Base-by-base conservation (phyloP, 2,113 vertebrate genomes). In the Anolis carolinensis region DNA sequence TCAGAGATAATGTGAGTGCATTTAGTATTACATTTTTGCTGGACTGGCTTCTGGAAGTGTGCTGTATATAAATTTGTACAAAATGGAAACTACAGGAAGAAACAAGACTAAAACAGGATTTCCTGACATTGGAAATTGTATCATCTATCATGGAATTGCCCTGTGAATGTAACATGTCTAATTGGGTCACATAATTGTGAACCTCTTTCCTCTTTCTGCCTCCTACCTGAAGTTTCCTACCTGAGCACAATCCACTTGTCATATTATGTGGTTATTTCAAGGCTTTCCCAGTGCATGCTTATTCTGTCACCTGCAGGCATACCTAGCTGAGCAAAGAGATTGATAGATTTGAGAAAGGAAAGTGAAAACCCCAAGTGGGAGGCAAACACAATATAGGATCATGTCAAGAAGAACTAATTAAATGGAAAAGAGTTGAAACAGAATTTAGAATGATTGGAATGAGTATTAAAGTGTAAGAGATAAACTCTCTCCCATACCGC, bases 321-420 rank as follows among this genome's bases (percentile, higher is more conserved):
- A 63, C 82, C 72, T 76, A 76, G 30, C 71, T 16, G 10, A 75
- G 82, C 36, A 84, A 75, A 84, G 27, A 75, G 44, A 75, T 75
- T 44, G 72, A 84, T 75, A 48, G 82, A 76, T 65, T 65, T 50
- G 39, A 67, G 82, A 76, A 48, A 65, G 10, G 39, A 30, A 76
- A 76, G 82, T 76, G 72, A 76, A 76, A 84, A 32, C 36, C 82
- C 39, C 30, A 67, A 81, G 59, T 44, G 82, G 82, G 82, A 63
- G 72, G 59, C 36, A 75, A 63, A 83, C n/a, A 27, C 72, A 83
- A 84, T 76, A 83, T 76, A 32, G 72, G 70, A 76, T 65, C 82
- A 76, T 76, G 82, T 76, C 82, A 76, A 76, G 82, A 67, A 84
- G 73, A 44, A 67, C 73, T 76, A 84, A 75, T 84, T 84, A 74